These are phyloP conservation scores for Willowsia nigromaculata DNA, from an alignment of 2,888 invertebrate species.

Conservation along the genomic window DNA sequence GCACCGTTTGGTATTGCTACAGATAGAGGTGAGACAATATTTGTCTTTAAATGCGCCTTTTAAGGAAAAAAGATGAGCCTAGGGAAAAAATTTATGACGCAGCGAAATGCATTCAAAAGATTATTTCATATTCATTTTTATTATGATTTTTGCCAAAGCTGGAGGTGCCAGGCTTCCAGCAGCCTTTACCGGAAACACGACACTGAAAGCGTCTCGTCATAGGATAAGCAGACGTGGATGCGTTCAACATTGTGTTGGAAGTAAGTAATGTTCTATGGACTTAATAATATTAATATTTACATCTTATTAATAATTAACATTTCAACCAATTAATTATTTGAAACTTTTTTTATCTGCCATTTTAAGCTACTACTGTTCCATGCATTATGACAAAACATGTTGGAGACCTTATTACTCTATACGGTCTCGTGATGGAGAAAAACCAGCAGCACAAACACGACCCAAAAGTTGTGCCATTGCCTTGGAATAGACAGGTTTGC, in stretches of 20 bases:
- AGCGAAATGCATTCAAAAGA: too few species aligned
- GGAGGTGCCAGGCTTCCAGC: slow-evolving; percentile 79
- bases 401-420: slow-evolving; percentile 49
- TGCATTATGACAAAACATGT: slow-evolving; percentile 68
- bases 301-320: too few species aligned
- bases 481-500: slow-evolving; percentile 73
- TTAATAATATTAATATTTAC: too few species aligned
- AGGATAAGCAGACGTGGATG: slow-evolving; percentile 69
- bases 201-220: slow-evolving; percentile 80
- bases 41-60: too few species aligned
- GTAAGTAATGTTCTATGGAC: slow-evolving; percentile 35
- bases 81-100: too few species aligned
- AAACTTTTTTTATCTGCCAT: neutral
- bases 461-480: slow-evolving; percentile 66
- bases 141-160: neutral
- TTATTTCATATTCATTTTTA: neutral
- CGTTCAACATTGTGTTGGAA: slow-evolving; percentile 65
- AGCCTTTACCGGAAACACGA: slow-evolving; percentile 81
- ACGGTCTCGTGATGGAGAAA: slow-evolving; percentile 51
- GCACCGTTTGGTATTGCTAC: slow-evolving; percentile 74
- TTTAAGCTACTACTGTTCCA: slow-evolving; percentile 67
- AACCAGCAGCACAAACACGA: slow-evolving; percentile 67
- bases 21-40: slow-evolving; percentile 72
- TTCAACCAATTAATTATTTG: too few species aligned
- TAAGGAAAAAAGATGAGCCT: too few species aligned